phyloP scores from a whole-genome alignment of 1,140 invertebrate genomes.

The Brachionus paranguensis region DNA sequence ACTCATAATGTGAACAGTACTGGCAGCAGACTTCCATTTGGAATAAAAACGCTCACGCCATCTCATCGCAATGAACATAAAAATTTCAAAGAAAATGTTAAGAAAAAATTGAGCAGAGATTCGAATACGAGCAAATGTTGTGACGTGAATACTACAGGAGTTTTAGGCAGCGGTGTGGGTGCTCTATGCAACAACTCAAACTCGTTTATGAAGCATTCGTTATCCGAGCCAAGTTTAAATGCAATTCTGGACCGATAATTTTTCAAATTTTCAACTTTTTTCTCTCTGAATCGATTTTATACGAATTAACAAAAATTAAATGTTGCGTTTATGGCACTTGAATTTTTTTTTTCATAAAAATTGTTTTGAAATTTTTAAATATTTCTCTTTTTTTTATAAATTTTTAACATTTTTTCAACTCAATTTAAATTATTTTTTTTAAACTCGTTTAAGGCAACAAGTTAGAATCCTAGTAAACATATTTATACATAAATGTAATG shows the following conservation, averaged over 20 bases:
- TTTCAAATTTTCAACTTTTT: not conserved
- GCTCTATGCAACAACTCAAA: not conserved
- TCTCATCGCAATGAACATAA: not conserved
- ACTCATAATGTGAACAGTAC: not conserved
- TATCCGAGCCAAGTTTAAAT: constrained; percentile 34
- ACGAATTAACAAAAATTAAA: not conserved
- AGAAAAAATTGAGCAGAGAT: not conserved
- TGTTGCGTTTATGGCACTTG: not conserved
- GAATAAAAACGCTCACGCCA: not conserved
- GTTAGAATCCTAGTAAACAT: not conserved
- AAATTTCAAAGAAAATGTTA: constrained; percentile 4
- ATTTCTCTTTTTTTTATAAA: not conserved
- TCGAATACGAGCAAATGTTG: not conserved
- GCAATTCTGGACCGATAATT: constrained; percentile 17
- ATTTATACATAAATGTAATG: not conserved
- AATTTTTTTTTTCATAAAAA: not conserved
- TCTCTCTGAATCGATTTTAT: constrained; percentile 19
- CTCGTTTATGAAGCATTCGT: constrained; percentile 6
- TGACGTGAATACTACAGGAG: not conserved
- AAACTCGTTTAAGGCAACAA: not conserved
- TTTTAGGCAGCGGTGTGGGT: not conserved
- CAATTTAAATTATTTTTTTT: not conserved
- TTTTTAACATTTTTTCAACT: not conserved
- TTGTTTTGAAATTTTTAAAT: constrained; percentile 16
- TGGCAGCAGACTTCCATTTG: not conserved